Percentiles rank a stretch among this genome's conserved stretches.
These are phyloP conservation scores for Characodon lateralis DNA, from an alignment of 2,797 vertebrate species.

Conservation along the genomic window DNA sequence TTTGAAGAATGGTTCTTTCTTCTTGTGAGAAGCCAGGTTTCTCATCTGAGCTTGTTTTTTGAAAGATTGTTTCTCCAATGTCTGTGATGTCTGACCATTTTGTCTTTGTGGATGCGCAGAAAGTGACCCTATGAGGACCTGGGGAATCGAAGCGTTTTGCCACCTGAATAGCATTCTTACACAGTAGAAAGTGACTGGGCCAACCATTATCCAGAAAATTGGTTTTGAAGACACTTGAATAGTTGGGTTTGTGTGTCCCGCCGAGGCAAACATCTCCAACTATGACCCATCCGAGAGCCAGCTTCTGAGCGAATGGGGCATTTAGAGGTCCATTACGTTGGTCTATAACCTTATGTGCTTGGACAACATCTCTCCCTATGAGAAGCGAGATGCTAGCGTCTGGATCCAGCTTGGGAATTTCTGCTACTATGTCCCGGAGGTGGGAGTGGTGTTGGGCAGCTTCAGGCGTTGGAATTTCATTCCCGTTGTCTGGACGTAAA, in stretches of 20 bases:
- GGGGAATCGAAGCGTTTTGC: no score
- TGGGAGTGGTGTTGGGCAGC: not conserved
- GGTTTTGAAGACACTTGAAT: not conserved
- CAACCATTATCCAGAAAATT: not conserved
- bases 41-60: not conserved
- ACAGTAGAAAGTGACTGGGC: not conserved
- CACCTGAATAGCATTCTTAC: not conserved
- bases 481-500: not conserved
- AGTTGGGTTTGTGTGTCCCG: not conserved
- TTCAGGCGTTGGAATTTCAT: not conserved
- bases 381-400: not conserved
- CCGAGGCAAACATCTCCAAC: not conserved
- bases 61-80: not conserved
- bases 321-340: not conserved
- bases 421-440: not conserved
- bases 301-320: not conserved
- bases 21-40: not conserved
- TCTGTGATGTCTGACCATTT: not conserved
- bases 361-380: not conserved
- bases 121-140: no score
- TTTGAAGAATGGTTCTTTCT: not conserved
- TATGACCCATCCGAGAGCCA: slow-evolving; percentile 1
- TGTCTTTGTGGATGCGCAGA: no score
- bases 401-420: not conserved
- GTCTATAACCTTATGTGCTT: not conserved